Base-by-base conservation (phyloP, 2,113 vertebrate genomes). In the Rhea pennata region DNA sequence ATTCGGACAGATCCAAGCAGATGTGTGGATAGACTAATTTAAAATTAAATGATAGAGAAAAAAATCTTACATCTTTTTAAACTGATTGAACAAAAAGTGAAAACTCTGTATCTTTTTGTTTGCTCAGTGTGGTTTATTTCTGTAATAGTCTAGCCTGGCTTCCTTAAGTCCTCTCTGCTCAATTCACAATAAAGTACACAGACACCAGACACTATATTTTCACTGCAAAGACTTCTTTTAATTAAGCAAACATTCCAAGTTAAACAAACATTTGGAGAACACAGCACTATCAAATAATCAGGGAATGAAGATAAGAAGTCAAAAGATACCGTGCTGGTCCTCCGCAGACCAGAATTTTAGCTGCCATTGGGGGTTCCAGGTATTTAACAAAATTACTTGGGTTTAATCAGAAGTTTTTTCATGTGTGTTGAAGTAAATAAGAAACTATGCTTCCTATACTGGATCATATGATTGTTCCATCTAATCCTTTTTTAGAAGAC, bases 11-110 rank as follows among this genome's bases (percentile, higher is more conserved):
- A 88, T 88, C 79, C 46, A 51, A 77, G 83, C 95, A 95, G 94
- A 95, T 94, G 93, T 93, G 90, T 93, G 92, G 94, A 94, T 84
- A 86, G 93, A 71, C 85, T 94, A 84, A 92, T 90, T 94, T 92
- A 42, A 96, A 96, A 96, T 75, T 59, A 94, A 95, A 94, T 67
- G 54, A 36, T 54, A 31, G 58, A 46, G 64, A 66, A 50, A 73
- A 73, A 53, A 91, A 71, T 40, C 67, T 94, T 80, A 46, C 27
- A 6, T 90, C 76, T 46, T 59, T 84, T 86, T 82, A 0, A 66
- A 81, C 74, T 44, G 75, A 93, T 31, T 42, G 88, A 86, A 67
- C 10, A 56, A 84, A 83, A 82, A 74, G 67, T 36, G 65, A 74
- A 33, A 61, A 61, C 19, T 26, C 53, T 31, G n/a, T 53, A 1